Base-by-base conservation (phyloP, 2,888 invertebrate genomes). In the Orthosia cruda region DNA sequence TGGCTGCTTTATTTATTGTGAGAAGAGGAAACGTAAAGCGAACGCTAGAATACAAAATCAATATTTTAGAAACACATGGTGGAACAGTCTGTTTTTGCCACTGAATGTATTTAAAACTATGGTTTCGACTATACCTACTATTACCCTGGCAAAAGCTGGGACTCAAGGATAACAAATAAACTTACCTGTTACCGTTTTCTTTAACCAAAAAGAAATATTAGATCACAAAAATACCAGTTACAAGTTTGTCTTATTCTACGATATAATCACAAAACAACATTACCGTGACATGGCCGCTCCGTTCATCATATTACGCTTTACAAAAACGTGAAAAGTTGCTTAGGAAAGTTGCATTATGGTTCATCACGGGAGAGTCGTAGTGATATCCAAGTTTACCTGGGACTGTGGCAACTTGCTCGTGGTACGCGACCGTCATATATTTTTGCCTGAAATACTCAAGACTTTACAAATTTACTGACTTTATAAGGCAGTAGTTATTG, bases 301-400 rank as follows among this genome's bases (percentile, higher is more conserved):
- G 82, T 85, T 74, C 66, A 77, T 85, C 82, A 85, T 80, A 70
- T 74, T 71, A 78, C 70, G 82, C 63, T 81, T 74, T 67, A 81
- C 74, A 86, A 81, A 67, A 87, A 85, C 76, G 81, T 63, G 76
- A 81, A 85, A 90, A 88, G 76, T 85, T 86, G 80, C 68, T 82
- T 67, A 71, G 70, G 67, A 85, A 89, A 88, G 90, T 89, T 84
- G 85, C 87, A 88, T 89, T 87, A 90, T 71, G 84, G 83, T 70
- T 77, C 69, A 89, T 89, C 90, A 80, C 90, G 65, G 71, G 89
- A 90, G 90, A 85, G 77, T 83, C 90, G 89, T 90, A 88, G 86
- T 83, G 88, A 90, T 89, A 88, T 86, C 84, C 78, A 90, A 90
- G 89, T 90, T 89, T 89, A 87, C 87, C 90, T 85, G 89, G 74